phyloP scores from a whole-genome alignment of 2,113 vertebrate genomes.

The Clarias batrachus region DNA sequence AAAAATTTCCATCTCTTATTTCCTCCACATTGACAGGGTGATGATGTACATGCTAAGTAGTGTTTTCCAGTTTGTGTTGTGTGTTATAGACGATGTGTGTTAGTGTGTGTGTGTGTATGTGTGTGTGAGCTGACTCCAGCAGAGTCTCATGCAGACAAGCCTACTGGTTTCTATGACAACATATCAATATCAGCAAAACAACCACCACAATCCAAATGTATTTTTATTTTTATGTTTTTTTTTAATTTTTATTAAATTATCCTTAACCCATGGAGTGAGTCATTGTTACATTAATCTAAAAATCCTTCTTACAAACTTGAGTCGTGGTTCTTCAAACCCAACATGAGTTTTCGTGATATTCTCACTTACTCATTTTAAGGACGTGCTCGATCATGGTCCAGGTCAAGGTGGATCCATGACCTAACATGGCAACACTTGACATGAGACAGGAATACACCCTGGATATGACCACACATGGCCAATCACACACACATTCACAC shows the following conservation, averaged over 20 bases:
- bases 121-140: not conserved
- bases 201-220: not conserved
- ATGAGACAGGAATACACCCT: too few relatives aligned
- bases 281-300: not conserved
- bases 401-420: too few relatives aligned
- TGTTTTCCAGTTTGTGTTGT: not conserved
- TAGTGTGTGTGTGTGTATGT: not conserved
- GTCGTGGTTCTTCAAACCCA: not conserved
- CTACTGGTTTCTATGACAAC: conserved; percentile 2
- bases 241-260: not conserved
- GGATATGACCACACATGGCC: not conserved
- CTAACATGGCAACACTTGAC: too few relatives aligned
- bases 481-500: not conserved
- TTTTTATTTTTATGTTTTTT: not conserved
- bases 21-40: not conserved
- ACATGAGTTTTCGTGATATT: not conserved
- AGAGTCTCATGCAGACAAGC: not conserved
- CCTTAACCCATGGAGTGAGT: not conserved
- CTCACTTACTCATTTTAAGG: not conserved
- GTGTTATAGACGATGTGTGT: not conserved
- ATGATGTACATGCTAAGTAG: not conserved
- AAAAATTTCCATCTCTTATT: not conserved
- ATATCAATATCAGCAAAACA: not conserved
- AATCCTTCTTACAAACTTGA: not conserved
- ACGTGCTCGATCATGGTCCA: too few relatives aligned